phyloP scores from a whole-genome alignment of 1,140 invertebrate genomes.

The Anoplolepis gracilipes region DNA sequence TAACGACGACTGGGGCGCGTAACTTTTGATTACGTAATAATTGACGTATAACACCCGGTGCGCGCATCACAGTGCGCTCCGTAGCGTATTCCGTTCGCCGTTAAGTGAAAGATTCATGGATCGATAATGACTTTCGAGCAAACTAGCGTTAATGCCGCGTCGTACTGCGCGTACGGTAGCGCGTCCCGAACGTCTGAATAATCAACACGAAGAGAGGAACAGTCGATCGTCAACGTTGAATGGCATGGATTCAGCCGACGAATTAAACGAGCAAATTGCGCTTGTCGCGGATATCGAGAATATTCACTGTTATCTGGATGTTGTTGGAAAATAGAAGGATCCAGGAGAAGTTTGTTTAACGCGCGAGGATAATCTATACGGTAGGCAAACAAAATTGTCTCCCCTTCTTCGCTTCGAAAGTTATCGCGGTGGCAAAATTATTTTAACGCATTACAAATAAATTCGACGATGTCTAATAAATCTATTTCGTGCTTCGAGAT shows the following conservation, averaged over 20 bases:
- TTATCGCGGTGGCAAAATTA: constrained; percentile 20
- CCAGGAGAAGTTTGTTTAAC: not conserved
- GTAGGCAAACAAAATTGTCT: not conserved
- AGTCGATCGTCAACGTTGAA: constrained; percentile 25
- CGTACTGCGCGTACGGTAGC: not conserved
- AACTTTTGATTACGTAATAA: constrained; percentile 52
- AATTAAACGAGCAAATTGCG: constrained; percentile 51
- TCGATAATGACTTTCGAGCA: constrained; percentile 55
- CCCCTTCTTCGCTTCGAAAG: constrained; percentile 11
- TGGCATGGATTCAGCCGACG: constrained; percentile 11
- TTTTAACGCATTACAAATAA: not conserved
- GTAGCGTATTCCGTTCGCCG: constrained; percentile 25
- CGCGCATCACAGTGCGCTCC: constrained; percentile 12
- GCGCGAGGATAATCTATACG: not conserved
- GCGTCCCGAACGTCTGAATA: constrained; percentile 29
- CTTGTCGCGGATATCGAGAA: constrained; percentile 48
- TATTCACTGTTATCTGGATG: constrained; percentile 28
- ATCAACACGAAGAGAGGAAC: constrained; percentile 19
- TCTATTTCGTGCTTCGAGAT: not conserved
- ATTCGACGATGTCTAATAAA: not conserved
- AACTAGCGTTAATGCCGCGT: not conserved
- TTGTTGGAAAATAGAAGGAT: constrained; percentile 29
- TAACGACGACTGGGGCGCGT: not conserved
- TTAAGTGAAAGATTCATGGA: constrained; percentile 60
- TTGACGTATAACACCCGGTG: constrained; percentile 33